Percentiles rank a stretch among this genome's conserved stretches.
Evolutionary conservation across 2,797 vertebrate genomes (phyloP).

Genomic region (Thunnus albacares): DNA sequence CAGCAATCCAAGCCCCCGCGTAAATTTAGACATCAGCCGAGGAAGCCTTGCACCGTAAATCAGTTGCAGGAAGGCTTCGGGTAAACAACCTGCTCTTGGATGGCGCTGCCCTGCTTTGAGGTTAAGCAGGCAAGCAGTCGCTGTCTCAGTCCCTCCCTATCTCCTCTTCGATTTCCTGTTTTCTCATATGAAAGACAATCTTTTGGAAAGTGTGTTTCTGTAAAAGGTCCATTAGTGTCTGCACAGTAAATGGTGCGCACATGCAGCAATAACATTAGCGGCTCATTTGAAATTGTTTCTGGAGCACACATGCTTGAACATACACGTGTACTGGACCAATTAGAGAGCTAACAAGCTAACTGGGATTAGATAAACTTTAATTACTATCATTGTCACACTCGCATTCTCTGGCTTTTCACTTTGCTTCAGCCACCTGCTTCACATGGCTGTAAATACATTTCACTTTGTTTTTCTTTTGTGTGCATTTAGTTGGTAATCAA

Average conservation of each 20-base stretch:
- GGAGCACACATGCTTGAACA: slow-evolving; percentile 34
- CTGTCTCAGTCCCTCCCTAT: slow-evolving; percentile 19
- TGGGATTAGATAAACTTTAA: slow-evolving; percentile 64
- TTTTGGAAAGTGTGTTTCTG: slow-evolving; percentile 41
- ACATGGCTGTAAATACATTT: slow-evolving; percentile 46
- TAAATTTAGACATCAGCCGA: slow-evolving; percentile 57
- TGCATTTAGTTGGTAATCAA: slow-evolving; percentile 43
- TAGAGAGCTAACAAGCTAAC: slow-evolving; percentile 59
- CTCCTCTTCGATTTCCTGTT: slow-evolving; percentile 51
- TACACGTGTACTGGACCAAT: slow-evolving; percentile 41
- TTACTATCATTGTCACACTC: slow-evolving; percentile 54
- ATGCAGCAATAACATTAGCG: slow-evolving; percentile 41
- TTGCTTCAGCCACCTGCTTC: slow-evolving; percentile 33
- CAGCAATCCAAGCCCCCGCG: slow-evolving; percentile 17
- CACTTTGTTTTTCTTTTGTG: slow-evolving; percentile 14
- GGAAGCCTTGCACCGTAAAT: slow-evolving; percentile 54
- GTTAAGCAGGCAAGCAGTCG: slow-evolving; percentile 33
- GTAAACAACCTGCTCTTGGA: slow-evolving; percentile 60
- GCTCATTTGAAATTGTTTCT: slow-evolving; percentile 51
- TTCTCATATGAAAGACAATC: slow-evolving; percentile 42
- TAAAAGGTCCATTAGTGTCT: slow-evolving; percentile 42
- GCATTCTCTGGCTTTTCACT: slow-evolving; percentile 22
- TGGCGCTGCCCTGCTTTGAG: slow-evolving; percentile 33
- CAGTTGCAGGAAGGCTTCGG: slow-evolving; percentile 47
- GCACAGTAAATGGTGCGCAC: slow-evolving; percentile 43